A percentile compares a stretch with the other conserved stretches of the same genome.
Conservation (phyloP, 2,113 vertebrate species). For the Nymphicus hollandicus region DNA sequence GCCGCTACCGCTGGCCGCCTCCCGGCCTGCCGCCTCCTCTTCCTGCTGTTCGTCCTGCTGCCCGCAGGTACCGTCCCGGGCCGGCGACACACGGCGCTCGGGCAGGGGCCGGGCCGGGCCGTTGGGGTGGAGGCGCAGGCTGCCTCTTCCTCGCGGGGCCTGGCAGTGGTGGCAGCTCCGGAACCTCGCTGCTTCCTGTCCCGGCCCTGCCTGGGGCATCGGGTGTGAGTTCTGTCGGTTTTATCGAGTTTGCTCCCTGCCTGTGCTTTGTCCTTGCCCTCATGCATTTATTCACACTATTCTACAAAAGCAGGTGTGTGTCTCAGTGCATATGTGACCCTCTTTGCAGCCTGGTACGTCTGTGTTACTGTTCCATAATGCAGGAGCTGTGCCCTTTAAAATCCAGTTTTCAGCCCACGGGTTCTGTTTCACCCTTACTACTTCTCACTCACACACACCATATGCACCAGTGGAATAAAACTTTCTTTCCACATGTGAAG, state of each 20-base stretch:
- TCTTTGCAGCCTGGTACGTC: no score
- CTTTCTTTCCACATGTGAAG: background rate
- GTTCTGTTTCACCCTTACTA: background rate
- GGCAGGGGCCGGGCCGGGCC: background rate
- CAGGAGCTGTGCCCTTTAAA: background rate
- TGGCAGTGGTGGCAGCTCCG: background rate
- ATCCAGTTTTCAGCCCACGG: background rate
- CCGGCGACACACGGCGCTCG: background rate
- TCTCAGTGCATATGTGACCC: fast-evolving
- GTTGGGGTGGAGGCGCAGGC: no score
- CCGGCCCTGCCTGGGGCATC: background rate
- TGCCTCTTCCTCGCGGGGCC: background rate
- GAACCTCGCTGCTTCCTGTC: fast-evolving
- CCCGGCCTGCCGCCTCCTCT: background rate
- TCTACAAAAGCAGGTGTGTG: background rate
- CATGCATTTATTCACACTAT: background rate
- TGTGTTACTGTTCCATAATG: fast-evolving
- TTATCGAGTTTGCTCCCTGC: background rate
- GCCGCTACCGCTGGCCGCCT: background rate
- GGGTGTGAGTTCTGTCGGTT: no score
- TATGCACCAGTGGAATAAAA: background rate
- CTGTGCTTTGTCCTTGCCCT: background rate
- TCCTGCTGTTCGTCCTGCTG: background rate
- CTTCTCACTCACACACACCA: no score
- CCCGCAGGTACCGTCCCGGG: background rate